Evolutionary conservation across 2,113 vertebrate genomes (phyloP), one percentile per base, ranked within the genome.

Genomic region (Campylomormyrus tamandua): DNA sequence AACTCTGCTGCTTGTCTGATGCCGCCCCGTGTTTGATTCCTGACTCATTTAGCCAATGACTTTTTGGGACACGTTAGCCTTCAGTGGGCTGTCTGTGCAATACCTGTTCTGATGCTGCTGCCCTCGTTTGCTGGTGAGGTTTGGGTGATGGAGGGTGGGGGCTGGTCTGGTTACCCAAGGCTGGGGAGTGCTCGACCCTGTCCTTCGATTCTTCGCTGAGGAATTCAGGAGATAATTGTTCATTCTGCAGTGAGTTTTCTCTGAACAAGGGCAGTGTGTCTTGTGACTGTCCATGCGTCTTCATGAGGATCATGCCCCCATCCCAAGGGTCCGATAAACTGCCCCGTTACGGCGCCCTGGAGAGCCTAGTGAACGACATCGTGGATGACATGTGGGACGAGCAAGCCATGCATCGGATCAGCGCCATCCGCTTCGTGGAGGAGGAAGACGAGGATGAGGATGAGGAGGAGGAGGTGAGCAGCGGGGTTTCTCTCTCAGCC

Each of bases 351-450:
- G 97, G 97, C 13, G 98, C 96, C 0, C 91, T 99, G 93, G 97
- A 99, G 94, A 99, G 95, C 92, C 92, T 99, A 91, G 97, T 99
- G 88, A 97, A 95, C 7, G 97, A 97, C 19, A 94, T 97, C 94
- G 95, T 95, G 1, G 98, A 99, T 0, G 98, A 99, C 92, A 95
- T 96, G 0, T 99, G 98, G 98, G 97, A 97, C 35, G 95, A 96
- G 92, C 95, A 93, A 49, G 95, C 97, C 2, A 91, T 95, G 66
- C 97, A 99, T 92, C 95, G 98, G 94, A 97, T 97, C 95, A 99
- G 98, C 89, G 97, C 97, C 91, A 99, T 99, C 94, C 97, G 98
- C 85, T 99, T 99, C 93, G 90, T 98, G 89, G 98, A 99, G 83
- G 98, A 98, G 0, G 97, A 98, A 10, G 96, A 70, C 4, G 62